Conservation (phyloP, 2,113 vertebrate species). For the Ageneiosus marmoratus region DNA sequence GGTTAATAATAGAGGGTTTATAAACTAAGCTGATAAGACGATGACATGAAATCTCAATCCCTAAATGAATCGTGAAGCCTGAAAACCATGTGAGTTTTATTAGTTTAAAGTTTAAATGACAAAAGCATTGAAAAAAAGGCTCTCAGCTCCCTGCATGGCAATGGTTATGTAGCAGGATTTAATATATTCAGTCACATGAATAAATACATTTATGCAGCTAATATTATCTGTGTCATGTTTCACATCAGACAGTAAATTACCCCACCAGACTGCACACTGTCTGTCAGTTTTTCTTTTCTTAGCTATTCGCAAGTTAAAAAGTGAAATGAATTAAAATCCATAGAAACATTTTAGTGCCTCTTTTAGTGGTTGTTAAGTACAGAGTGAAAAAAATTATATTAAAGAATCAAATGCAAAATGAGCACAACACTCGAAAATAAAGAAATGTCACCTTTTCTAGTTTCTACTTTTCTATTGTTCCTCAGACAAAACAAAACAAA, state of each 20-base stretch:
- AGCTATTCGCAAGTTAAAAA: neutral
- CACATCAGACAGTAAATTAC: neutral
- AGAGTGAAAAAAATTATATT: too few relatives aligned
- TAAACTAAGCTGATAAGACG: neutral
- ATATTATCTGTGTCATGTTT: neutral
- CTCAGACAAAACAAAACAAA: too few relatives aligned
- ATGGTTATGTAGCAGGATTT: neutral
- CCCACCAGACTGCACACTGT: neutral
- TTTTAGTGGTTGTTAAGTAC: too few relatives aligned
- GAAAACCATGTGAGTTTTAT: too few relatives aligned
- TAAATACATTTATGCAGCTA: constrained; percentile 5
- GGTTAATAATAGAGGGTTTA: neutral
- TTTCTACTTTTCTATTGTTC: too few relatives aligned
- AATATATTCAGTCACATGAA: neutral
- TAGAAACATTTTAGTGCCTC: too few relatives aligned
- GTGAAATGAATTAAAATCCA: neutral
- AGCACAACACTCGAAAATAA: too few relatives aligned
- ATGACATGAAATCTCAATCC: neutral
- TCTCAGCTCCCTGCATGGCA: neutral
- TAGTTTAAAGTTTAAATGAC: neutral
- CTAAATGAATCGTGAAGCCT: neutral
- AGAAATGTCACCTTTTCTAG: too few relatives aligned
- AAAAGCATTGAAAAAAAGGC: neutral
- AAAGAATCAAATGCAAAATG: too few relatives aligned
- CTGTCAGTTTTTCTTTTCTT: neutral